Conservation (phyloP, 2,888 invertebrate species). For the Scrobipalpa atriplicella region DNA sequence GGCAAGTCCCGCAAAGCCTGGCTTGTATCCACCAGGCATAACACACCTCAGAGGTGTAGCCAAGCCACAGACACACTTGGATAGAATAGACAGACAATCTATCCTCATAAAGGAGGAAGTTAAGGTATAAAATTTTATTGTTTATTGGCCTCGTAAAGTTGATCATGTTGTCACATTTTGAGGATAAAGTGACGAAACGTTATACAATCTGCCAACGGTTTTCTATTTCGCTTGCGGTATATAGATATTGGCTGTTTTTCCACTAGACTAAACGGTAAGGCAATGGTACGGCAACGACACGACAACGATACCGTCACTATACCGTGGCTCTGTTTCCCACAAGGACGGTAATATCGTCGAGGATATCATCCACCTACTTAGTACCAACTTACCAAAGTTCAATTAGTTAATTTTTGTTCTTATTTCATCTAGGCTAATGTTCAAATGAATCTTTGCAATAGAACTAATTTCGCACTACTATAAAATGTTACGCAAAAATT, state of each 20-base stretch:
- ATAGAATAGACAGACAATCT: too few species aligned
- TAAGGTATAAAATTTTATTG: neutral
- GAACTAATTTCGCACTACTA: neutral
- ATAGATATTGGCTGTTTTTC: too few species aligned
- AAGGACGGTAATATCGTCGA: too few species aligned
- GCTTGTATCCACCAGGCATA: too few species aligned
- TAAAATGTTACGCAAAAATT: neutral
- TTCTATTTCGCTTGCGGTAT: neutral
- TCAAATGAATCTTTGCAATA: constrained; percentile 22
- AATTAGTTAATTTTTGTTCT: constrained; percentile 12
- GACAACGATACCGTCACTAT: neutral
- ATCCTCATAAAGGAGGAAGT: too few species aligned
- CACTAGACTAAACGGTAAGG: too few species aligned
- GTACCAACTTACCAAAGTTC: neutral
- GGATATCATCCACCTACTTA: too few species aligned
- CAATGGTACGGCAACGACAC: too few species aligned
- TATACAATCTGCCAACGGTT: neutral
- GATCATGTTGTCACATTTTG: constrained; percentile 4
- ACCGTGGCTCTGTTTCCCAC: too few species aligned
- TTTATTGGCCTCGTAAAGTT: constrained; percentile 5
- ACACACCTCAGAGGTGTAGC: too few species aligned
- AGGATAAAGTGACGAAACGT: constrained; percentile 2
- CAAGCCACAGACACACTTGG: too few species aligned
- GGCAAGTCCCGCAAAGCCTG: too few species aligned
- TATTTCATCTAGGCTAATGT: constrained; percentile 15